Base-by-base conservation (phyloP, 2,797 vertebrate genomes). In the Catamblyrhynchus diadema region DNA sequence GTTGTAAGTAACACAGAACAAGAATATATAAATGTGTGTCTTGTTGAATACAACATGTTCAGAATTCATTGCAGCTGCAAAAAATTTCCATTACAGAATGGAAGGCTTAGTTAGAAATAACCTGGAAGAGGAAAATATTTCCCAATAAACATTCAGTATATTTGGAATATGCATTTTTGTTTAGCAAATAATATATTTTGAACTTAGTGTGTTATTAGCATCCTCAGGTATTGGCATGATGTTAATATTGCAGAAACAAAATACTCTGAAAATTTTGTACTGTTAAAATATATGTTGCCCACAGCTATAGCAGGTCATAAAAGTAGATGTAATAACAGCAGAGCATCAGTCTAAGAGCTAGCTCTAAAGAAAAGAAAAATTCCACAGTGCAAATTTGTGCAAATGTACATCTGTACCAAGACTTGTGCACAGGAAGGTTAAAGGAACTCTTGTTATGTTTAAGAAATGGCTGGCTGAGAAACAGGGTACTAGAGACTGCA, bases 281-380 rank as follows among this genome's bases (percentile, higher is more conserved):
- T n/a, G 41, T 88, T 86, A 93, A 84, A 97, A 93, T 97, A 71
- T 86, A 62, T 94, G 96, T 97, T 95, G 81, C 95, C 94, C 94
- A 95, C 88, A 86, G 93, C 95, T 73, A 64, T n/a, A 83, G 57
- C 50, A 97, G 72, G 93, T 89, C 94, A 80, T 91, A 81, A 95
- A 81, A 95, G 91, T n/a, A 86, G 60, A 88, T 95, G 71, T 87
- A 96, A 75, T 94, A 96, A 95, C 61, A 93, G 90, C 86, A 92
- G 94, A 93, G 75, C 74, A 93, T 96, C 93, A 90, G 73, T 95
- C 77, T 57, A 60, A 82, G 60, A 82, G 73, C 75, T 97, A 86
- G 80, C 47, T 96, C 94, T 64, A 47, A 96, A 84, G 86, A 91
- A 86, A 83, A 89, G 72, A 79, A 86, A 94, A 86, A 96, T 56